Conservation (phyloP, 2,113 vertebrate genomes). For the Cryptomyrus ogoouensis region DNA sequence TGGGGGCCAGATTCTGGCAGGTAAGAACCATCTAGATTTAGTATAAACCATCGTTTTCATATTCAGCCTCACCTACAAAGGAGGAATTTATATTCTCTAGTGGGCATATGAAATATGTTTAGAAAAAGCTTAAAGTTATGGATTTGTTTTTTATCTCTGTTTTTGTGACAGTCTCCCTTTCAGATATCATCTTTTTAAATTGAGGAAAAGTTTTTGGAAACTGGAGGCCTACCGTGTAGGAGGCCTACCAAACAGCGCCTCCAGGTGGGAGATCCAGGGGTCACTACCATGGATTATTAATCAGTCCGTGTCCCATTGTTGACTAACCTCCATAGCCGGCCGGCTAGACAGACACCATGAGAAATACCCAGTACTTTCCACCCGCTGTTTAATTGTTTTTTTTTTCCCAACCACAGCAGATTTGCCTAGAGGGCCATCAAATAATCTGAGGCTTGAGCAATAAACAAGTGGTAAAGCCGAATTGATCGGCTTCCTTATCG, state of each 20-base stretch:
- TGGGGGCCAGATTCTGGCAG: background rate
- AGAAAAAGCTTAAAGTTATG: background rate
- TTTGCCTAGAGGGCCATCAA: background rate
- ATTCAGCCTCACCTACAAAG: background rate
- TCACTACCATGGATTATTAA: background rate
- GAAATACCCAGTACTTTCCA: background rate
- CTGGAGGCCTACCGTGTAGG: background rate
- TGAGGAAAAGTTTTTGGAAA: background rate
- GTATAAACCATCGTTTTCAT: background rate
- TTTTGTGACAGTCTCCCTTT: background rate
- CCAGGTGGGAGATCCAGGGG: background rate
- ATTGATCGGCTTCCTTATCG: background rate
- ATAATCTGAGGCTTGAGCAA: background rate
- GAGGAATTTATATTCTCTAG: background rate
- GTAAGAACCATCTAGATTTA: background rate
- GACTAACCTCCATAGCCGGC: background rate
- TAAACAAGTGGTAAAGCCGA: background rate
- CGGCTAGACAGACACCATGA: background rate
- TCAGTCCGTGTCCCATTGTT: background rate
- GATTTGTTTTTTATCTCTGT: background rate
- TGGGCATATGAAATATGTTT: background rate
- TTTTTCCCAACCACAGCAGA: background rate
- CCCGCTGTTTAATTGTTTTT: background rate
- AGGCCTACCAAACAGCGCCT: background rate
- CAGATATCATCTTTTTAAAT: background rate